Base-by-base conservation (phyloP, 2,113 vertebrate species). In the Tauraco erythrolophus region DNA sequence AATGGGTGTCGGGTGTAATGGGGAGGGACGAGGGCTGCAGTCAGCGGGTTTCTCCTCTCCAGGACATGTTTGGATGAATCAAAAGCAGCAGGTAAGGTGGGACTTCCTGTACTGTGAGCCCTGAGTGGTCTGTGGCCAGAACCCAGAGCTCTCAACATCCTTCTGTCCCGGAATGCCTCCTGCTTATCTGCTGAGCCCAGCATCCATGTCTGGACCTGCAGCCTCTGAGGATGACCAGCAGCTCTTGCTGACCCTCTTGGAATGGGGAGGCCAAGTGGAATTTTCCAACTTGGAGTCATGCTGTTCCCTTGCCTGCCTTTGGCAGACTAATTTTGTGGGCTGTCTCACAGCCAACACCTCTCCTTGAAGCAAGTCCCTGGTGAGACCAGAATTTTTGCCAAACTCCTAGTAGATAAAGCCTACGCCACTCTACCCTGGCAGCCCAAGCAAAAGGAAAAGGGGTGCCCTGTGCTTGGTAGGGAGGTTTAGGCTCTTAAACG, bases 181-280 rank as follows among this genome's bases (percentile, higher is more conserved):
- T 51, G 61, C 46, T 45, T 21, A 10, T 62, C 64, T 68, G 8
- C 82, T 51, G 64, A 65, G 84, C 46, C 68, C 72, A 51, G 62
- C 51, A 76, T 68, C 57, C 3, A 0, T 8, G 27, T 31, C 50
- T 66, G 86, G 58, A 54, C 81, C 58, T 43, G 72, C 89, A 0
- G 1, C 70, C 66, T 39, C 62, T 8, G 50, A 65, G 83, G 68
- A 61, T 3, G 3, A n/a, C 27, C 71, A 33, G 65, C 81, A 91
- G 51, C 60, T 35, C 70, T 81, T 17, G 24, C 72, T 9, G 80
- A 78, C 84, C 84, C 69, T 94, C 78, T 56, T 76, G 94, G 84
- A 87, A 50, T 46, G 10, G 54, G n/a, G 71, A 95, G 43, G n/a
- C 75, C 71, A 70, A 94, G 89, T 88, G 86, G 94, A 97, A 95